Percentiles rank a stretch among this genome's conserved stretches.
Conservation (phyloP, 2,888 invertebrate species). For the Lottia gigantea region DNA sequence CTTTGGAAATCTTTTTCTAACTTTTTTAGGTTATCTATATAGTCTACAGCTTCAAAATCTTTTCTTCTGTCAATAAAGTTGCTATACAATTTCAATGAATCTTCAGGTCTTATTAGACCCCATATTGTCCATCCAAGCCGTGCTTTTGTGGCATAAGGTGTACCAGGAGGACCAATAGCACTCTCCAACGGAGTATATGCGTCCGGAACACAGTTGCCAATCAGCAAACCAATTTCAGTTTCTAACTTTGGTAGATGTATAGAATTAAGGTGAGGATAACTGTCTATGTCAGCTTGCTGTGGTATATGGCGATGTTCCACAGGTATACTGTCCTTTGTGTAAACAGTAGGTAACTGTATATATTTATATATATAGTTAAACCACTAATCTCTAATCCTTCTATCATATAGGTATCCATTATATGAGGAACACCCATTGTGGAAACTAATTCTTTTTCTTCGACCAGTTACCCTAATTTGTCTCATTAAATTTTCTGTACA, state of each 20-base stretch:
- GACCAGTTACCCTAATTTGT: background rate
- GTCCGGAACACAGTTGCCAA: conserved; percentile 20
- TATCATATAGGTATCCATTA: background rate
- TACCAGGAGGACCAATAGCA: conserved; percentile 20
- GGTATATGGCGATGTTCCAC: conserved; percentile 19
- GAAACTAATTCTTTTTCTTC: conserved; percentile 13
- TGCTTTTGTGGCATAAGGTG: conserved; percentile 19
- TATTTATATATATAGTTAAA: background rate
- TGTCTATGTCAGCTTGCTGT: conserved; percentile 15
- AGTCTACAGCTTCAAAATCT: background rate
- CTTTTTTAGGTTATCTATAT: conserved; percentile 11
- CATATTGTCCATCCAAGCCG: conserved; percentile 24
- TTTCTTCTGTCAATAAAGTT: background rate
- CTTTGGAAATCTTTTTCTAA: conserved; percentile 10
- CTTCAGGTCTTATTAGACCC: conserved; percentile 13
- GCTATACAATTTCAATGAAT: background rate
- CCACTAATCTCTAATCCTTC: conserved; percentile 11
- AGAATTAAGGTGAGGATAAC: conserved; percentile 17
- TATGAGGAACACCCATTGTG: conserved; percentile 17
- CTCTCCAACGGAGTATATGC: conserved; percentile 21
- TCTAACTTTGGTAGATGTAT: conserved; percentile 13
- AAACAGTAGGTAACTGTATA: conserved; percentile 12
- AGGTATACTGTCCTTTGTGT: conserved; percentile 17
- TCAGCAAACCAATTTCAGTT: conserved; percentile 17
- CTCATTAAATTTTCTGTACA: conserved; percentile 12